Evolutionary conservation across 1,140 invertebrate species (phyloP).

Genomic region (Grapholita molesta): DNA sequence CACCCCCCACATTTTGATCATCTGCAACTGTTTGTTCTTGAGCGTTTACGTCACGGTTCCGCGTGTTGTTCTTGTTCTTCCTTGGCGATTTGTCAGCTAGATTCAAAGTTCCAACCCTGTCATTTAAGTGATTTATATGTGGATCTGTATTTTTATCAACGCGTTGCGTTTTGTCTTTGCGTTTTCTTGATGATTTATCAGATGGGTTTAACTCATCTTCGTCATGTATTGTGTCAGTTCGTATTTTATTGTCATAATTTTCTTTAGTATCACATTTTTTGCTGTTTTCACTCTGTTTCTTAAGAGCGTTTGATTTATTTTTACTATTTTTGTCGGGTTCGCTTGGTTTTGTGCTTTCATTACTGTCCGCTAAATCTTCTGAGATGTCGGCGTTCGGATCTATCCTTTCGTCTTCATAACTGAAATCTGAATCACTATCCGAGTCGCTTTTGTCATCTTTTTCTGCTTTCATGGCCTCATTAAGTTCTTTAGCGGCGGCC

Average conservation of each 20-base stretch:
- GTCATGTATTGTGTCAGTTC: neutral
- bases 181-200: neutral
- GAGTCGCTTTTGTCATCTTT: neutral
- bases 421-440: neutral
- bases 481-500: neutral
- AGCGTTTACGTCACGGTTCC: neutral
- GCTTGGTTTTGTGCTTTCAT: neutral
- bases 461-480: neutral
- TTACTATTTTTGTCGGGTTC: neutral
- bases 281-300: neutral
- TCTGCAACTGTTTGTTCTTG: neutral
- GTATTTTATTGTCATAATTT: neutral
- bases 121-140: neutral
- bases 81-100: neutral
- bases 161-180: neutral
- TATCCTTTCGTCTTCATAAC: constrained; percentile 1
- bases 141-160: neutral
- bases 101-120: neutral
- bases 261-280: neutral
- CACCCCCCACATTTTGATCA: neutral
- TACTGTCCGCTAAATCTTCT: neutral
- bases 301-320: neutral
- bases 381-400: neutral
- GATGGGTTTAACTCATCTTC: neutral
- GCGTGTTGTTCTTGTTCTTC: neutral